Conservation (phyloP, 2,888 invertebrate species). For the Nemoura dubitans region DNA sequence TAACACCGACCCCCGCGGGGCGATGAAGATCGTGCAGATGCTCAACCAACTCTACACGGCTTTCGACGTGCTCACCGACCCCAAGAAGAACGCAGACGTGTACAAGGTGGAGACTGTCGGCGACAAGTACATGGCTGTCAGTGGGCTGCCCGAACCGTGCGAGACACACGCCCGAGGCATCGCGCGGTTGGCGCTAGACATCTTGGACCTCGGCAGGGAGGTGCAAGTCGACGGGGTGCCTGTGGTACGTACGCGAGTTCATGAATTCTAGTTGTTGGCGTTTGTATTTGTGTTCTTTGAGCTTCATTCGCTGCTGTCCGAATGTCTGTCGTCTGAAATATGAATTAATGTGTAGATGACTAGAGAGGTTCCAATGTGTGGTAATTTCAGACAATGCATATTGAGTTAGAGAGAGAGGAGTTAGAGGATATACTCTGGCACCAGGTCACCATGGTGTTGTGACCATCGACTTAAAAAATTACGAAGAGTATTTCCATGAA, state of each 20-base stretch:
- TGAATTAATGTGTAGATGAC: too few species aligned
- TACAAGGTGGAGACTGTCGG: constrained; percentile 98
- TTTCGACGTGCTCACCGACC: constrained; percentile 92
- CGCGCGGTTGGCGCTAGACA: constrained; percentile 87
- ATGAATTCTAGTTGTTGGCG: background rate
- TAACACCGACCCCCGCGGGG: constrained; percentile 90
- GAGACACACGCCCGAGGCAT: constrained; percentile 91
- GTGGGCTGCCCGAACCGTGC: constrained; percentile 92
- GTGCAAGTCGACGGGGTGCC: constrained; percentile 87
- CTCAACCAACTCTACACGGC: constrained; percentile 93
- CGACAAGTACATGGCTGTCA: constrained; percentile 98
- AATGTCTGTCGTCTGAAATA: too few species aligned
- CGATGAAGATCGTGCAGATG: constrained; percentile 95
- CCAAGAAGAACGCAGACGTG: constrained; percentile 90
- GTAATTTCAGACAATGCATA: too few species aligned
- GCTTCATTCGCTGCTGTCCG: too few species aligned
- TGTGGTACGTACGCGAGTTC: constrained; percentile 81
- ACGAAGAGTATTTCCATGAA: too few species aligned
- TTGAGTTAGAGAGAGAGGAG: too few species aligned
- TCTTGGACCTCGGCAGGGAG: constrained; percentile 93
- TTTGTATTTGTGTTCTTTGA: background rate
- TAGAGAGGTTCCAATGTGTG: too few species aligned
- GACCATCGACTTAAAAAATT: too few species aligned
- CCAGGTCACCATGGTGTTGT: too few species aligned
- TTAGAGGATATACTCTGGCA: too few species aligned